A percentile compares a stretch with the other conserved stretches of the same genome.
These are phyloP conservation scores for Andrena cerasifolii DNA, from an alignment of 1,140 invertebrate species.

Conservation along the genomic window DNA sequence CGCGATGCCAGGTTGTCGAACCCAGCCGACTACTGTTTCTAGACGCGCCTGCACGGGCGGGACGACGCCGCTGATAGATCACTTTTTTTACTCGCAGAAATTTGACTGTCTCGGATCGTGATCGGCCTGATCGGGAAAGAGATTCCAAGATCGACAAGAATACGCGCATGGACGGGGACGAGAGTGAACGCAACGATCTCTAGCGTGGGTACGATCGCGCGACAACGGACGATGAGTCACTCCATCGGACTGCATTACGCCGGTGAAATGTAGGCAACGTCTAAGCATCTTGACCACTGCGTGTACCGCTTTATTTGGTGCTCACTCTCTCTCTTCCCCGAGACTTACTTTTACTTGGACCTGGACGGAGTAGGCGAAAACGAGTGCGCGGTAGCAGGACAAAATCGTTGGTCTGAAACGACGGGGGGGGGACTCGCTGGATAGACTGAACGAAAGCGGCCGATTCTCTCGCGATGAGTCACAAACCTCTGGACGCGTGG, in stretches of 20 bases:
- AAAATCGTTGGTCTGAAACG: no score
- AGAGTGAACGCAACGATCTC: not conserved
- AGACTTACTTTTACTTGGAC: no score
- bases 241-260: conserved; percentile 31
- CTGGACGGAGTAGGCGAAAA: no score
- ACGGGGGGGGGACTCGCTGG: no score
- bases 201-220: conserved; percentile 22
- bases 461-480: conserved; percentile 9
- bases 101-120: no score
- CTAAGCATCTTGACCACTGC: conserved; percentile 10
- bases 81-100: no score
- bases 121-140: no score
- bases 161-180: not conserved
- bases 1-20: conserved; percentile 1
- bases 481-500: not conserved
- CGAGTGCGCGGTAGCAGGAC: no score
- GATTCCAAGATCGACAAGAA: not conserved
- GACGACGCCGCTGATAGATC: not conserved
- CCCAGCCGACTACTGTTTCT: no score
- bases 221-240: conserved; percentile 28
- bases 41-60: no score
- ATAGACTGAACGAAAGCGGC: no score
- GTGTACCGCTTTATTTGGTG: not conserved
- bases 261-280: conserved; percentile 32
- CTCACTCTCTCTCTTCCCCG: no score